Evolutionary conservation across 2,113 vertebrate species (phyloP), one percentile per base, ranked within the genome.

Genomic region (Empidonax alnorum): DNA sequence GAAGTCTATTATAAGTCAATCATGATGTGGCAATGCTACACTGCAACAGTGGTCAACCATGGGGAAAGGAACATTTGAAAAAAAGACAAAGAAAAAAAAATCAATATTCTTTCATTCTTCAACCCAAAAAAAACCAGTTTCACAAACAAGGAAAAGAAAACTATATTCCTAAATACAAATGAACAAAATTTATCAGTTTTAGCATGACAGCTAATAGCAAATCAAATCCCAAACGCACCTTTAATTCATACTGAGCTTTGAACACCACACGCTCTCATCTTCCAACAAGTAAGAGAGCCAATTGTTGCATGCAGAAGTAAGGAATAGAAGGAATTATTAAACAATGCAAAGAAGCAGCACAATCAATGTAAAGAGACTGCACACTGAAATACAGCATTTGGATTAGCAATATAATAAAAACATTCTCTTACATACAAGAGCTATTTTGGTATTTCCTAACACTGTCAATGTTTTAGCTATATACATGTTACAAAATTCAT

Each of bases 211-310:
- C 92, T 86, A 83, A 66, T 73, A 93, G 87, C 88, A 93, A 95
- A 95, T 84, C 88, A 87, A 96, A 91, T 93, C 83, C 94, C 94
- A 95, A 88, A 97, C 95, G 90, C 95, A 97, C 96, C 96, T 97
- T 97, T 90, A 96, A 95, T 96, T 96, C 94, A 96, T 84, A 97
- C 90, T 94, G 96, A 93, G 89, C 88, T 96, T 96, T 96, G 88
- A 96, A 94, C 88, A 97, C 55, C 96, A 97, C 84, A 94, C 72
- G 5, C 94, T 96, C 95, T 97, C 94, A 95, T 95, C 95, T 93
- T 97, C 94, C 94, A 95, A 95, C 90, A 96, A 97, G 90, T 96
- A 80, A 96, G 95, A 97, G 95, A 96, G 90, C 91, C 93, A 97
- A 89, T 92, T 92, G 95, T 97, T 95, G 97, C 95, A 93, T 89